Conservation (phyloP, 2,113 vertebrate genomes). For the Taurulus bubalis region DNA sequence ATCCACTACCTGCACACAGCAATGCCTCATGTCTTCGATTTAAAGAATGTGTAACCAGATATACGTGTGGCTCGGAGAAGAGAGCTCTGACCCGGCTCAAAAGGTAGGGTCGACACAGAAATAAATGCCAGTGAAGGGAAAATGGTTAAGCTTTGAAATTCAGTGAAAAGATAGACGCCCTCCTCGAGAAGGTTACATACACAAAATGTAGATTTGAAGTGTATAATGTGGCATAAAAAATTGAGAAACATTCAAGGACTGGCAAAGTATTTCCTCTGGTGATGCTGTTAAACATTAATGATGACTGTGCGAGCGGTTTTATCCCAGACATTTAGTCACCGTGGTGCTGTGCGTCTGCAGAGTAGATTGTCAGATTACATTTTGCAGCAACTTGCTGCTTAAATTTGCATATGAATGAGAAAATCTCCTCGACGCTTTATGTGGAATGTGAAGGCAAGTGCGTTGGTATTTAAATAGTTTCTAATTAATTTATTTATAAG, state of each 20-base stretch:
- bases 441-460: slow-evolving; percentile 25
- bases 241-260: not conserved
- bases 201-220: too few species aligned
- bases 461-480: slow-evolving; percentile 27
- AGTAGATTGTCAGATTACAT: not conserved
- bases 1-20: slow-evolving; percentile 23
- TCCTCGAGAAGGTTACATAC: too few species aligned
- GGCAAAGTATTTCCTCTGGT: not conserved
- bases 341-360: not conserved
- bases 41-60: slow-evolving; percentile 36
- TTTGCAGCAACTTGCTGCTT: slow-evolving; percentile 31
- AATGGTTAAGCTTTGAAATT: not conserved
- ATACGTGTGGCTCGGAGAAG: slow-evolving; percentile 16
- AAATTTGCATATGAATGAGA: slow-evolving; percentile 46
- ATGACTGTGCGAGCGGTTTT: not conserved
- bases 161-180: too few species aligned
- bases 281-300: not conserved
- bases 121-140: slow-evolving; percentile 31
- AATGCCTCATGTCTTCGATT: not conserved
- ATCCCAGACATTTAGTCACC: not conserved
- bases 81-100: slow-evolving; percentile 6
- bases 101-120: slow-evolving; percentile 23
- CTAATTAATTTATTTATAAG: slow-evolving; percentile 27
- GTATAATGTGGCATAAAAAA: not conserved
- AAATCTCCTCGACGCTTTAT: slow-evolving; percentile 48